A percentile compares a stretch with the other conserved stretches of the same genome.
Conservation (phyloP, 2,888 invertebrate genomes). For the Callyntrura guangdongensis region DNA sequence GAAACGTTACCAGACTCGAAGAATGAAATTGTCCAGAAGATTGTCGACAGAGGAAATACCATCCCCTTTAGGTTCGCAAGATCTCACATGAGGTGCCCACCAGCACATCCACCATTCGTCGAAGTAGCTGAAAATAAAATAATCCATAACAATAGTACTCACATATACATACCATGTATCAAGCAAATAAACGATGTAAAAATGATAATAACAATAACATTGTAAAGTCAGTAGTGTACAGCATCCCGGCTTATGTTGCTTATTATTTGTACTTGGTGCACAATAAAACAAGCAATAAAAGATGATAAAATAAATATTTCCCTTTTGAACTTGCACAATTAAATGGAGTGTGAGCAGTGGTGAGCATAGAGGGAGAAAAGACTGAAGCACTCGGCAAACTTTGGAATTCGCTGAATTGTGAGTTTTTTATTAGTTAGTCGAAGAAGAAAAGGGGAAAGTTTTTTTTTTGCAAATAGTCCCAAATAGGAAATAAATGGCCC, state of each 20-base stretch:
- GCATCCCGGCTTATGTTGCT: too few species aligned
- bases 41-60: conserved; percentile 89
- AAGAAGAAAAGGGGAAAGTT: conserved; percentile 14
- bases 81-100: conserved; percentile 87
- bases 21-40: conserved; percentile 88
- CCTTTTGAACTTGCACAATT: conserved; percentile 3
- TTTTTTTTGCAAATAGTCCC: background rate
- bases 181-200: background rate
- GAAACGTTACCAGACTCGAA: conserved; percentile 87
- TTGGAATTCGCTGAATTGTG: conserved; percentile 21
- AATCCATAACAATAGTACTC: background rate
- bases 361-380: too few species aligned
- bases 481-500: background rate
- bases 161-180: background rate
- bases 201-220: conserved; percentile 8
- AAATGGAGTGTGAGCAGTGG: conserved; percentile 25
- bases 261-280: background rate
- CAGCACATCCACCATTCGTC: conserved; percentile 88
- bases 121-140: conserved; percentile 87
- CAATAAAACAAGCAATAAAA: background rate
- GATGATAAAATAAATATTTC: conserved; percentile 8
- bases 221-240: too few species aligned
- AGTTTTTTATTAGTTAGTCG: background rate
- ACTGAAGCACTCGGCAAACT: background rate
- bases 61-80: conserved; percentile 88